Conservation (phyloP, 2,888 invertebrate genomes). For the Andricus quercusramuli region DNA sequence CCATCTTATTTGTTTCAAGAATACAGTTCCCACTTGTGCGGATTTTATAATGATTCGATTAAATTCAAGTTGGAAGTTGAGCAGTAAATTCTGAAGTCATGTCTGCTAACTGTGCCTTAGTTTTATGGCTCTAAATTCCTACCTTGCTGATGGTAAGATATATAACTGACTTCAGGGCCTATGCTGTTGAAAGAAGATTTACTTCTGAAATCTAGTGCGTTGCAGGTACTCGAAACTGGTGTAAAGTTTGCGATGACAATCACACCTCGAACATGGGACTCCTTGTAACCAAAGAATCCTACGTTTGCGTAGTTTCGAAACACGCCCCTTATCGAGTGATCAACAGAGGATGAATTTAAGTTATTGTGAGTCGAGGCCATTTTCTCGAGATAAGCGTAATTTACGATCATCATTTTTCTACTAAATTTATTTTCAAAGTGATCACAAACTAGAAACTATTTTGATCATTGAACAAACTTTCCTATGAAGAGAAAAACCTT, state of each 20-base stretch:
- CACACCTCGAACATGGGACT: slow-evolving; percentile 32
- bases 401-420: neutral
- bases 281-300: slow-evolving; percentile 12
- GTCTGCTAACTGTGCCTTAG: slow-evolving; percentile 23
- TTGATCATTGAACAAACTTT: neutral
- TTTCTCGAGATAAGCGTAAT: neutral
- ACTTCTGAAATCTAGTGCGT: slow-evolving; percentile 28
- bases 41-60: slow-evolving; percentile 8
- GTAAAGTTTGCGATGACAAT: slow-evolving; percentile 28
- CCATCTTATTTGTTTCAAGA: neutral
- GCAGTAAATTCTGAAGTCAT: slow-evolving; percentile 17
- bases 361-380: neutral
- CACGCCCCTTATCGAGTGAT: slow-evolving; percentile 11
- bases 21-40: neutral
- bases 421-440: neutral
- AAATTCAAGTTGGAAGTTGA: slow-evolving; percentile 12
- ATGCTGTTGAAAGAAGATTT: slow-evolving; percentile 16
- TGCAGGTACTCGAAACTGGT: slow-evolving; percentile 33
- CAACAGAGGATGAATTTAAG: slow-evolving; percentile 8
- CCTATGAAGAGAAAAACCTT: neutral
- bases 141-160: neutral
- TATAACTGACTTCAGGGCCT: neutral
- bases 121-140: slow-evolving; percentile 9
- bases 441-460: too few relatives aligned
- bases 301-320: slow-evolving; percentile 36